A percentile compares a stretch with the other conserved stretches of the same genome.
These are phyloP conservation scores for Polyergus mexicanus DNA, from an alignment of 1,140 invertebrate species.

Conservation along the genomic window DNA sequence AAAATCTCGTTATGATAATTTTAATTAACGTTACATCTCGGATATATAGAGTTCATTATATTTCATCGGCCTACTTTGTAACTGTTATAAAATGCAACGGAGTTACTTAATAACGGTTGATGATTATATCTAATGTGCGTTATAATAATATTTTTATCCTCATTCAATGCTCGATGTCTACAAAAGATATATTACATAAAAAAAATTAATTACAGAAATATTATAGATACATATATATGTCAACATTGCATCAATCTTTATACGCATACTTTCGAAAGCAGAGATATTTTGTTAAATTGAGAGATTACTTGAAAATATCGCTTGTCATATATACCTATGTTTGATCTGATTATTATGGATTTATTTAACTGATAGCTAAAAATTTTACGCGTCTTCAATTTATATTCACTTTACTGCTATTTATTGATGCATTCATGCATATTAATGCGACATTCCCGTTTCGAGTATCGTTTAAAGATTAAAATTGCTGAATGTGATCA, in stretches of 20 bases:
- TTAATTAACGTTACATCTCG: conserved; percentile 36
- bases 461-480: conserved; percentile 30
- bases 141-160: not conserved
- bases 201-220: conserved; percentile 6
- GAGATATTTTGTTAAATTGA: conserved; percentile 4
- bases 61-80: conserved; percentile 14
- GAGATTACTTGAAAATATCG: not conserved
- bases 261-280: not conserved
- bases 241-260: not conserved
- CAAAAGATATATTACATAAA: conserved; percentile 3
- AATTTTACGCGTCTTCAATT: conserved; percentile 16
- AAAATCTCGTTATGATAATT: conserved; percentile 22
- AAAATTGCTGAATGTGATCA: not conserved
- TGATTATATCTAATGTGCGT: not conserved
- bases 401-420: not conserved
- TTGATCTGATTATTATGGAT: conserved; percentile 2
- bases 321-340: not conserved
- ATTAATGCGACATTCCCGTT: not conserved
- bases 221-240: not conserved
- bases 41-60: conserved; percentile 18
- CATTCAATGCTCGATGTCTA: not conserved
- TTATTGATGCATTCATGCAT: not conserved
- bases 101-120: conserved; percentile 17
- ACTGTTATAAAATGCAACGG: not conserved
- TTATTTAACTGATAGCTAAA: not conserved